A percentile compares a stretch with the other conserved stretches of the same genome.
These are phyloP conservation scores for Lophius americanus DNA, from an alignment of 2,797 vertebrate species.

Conservation along the genomic window DNA sequence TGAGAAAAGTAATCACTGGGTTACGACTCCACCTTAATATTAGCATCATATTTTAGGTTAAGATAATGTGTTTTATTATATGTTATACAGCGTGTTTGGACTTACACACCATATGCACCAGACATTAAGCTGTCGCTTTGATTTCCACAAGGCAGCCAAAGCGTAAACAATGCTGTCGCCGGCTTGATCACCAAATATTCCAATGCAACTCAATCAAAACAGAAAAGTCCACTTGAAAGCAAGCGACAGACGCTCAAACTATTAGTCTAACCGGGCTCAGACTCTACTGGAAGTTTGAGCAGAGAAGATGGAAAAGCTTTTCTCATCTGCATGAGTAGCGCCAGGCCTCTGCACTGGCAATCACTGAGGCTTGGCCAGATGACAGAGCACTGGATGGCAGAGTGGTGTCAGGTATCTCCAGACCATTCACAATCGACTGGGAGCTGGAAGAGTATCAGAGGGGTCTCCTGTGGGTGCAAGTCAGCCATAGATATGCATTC, in stretches of 20 bases:
- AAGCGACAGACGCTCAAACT: conserved; percentile 20
- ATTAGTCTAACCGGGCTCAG: conserved; percentile 28
- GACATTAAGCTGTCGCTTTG: conserved; percentile 7
- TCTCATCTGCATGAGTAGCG: conserved; percentile 65
- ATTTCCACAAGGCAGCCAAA: conserved; percentile 1
- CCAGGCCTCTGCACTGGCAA: conserved; percentile 55
- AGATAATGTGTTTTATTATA: conserved; percentile 3
- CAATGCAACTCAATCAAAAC: conserved; percentile 26
- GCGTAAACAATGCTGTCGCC: conserved; percentile 15
- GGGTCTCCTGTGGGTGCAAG: conserved; percentile 57
- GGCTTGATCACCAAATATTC: conserved; percentile 37
- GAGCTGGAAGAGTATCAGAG: conserved; percentile 21
- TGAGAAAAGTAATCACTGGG: background rate
- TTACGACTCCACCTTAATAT: background rate
- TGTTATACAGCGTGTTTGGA: background rate
- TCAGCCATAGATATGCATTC: conserved; percentile 56
- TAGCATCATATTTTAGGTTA: background rate
- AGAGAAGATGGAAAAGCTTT: conserved; percentile 57
- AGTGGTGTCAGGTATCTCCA: conserved; percentile 69
- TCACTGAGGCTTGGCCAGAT: conserved; percentile 69
- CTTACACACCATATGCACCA: background rate
- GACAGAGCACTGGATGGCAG: conserved; percentile 70
- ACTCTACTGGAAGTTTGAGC: conserved; percentile 47
- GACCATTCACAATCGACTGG: conserved; percentile 56
- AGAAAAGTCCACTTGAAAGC: conserved; percentile 21